phyloP scores from a whole-genome alignment of 2,113 vertebrate species.

The Prietella phreatophila region DNA sequence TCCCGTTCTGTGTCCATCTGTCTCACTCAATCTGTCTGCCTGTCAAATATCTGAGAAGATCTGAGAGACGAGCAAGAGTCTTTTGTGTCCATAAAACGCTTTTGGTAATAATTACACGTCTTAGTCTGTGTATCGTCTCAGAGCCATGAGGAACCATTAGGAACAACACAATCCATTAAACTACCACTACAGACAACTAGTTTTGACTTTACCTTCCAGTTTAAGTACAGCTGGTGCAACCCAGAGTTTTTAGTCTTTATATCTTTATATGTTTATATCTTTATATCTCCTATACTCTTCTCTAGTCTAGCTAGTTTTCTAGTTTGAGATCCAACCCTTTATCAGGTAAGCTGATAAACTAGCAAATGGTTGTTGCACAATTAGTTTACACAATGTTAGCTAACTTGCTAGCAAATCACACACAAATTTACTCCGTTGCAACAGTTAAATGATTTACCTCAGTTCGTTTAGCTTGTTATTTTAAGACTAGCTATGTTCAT shows the following conservation, averaged over 20 bases:
- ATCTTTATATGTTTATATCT: no score
- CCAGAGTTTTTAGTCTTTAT: no score
- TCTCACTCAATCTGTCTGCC: not conserved
- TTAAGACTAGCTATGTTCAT: not conserved
- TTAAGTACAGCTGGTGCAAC: no score
- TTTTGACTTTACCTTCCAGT: no score
- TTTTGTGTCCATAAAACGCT: not conserved
- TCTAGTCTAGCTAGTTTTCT: not conserved
- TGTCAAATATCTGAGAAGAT: constrained; percentile 1
- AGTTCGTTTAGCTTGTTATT: not conserved
- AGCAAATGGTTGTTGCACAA: not conserved
- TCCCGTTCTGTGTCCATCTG: not conserved
- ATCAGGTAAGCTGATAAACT: no score
- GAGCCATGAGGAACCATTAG: no score
- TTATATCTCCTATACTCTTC: no score
- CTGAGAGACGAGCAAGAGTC: not conserved
- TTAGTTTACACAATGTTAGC: not conserved
- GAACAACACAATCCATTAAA: no score
- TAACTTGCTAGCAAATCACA: not conserved
- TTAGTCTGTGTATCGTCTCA: no score
- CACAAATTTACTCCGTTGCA: no score
- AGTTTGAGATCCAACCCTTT: not conserved
- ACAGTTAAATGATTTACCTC: not conserved
- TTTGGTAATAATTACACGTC: not conserved
- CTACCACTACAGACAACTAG: no score